Conservation (phyloP, 2,113 vertebrate species). For the Erinaceus europaeus region DNA sequence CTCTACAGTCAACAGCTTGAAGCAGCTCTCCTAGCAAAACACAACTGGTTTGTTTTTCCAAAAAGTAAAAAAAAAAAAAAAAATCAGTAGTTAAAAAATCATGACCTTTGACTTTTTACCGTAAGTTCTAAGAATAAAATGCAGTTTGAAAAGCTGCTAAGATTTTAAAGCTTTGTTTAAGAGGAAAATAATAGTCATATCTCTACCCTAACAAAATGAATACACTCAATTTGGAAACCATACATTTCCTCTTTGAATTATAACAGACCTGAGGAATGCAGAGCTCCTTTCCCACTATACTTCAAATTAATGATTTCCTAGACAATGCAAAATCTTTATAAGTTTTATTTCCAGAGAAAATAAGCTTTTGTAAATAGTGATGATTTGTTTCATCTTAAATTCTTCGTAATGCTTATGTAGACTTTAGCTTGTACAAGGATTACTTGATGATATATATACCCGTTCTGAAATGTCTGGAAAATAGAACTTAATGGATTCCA, state of each 20-base stretch:
- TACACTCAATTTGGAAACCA: conserved; percentile 50
- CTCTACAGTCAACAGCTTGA: conserved; percentile 70
- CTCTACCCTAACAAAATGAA: conserved; percentile 52
- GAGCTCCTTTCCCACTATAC: neutral
- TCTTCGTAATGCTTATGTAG: conserved; percentile 14
- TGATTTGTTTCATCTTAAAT: neutral
- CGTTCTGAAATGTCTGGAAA: neutral
- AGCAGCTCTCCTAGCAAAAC: conserved; percentile 72
- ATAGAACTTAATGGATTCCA: neutral
- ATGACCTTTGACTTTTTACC: conserved; percentile 75
- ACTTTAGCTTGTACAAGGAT: conserved; percentile 6
- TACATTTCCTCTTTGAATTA: conserved; percentile 41
- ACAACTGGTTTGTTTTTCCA: conserved; percentile 75
- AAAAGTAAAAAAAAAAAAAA: conserved; percentile 74
- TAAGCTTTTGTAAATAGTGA: conserved; percentile 72
- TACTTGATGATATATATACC: conserved; percentile 1
- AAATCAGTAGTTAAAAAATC: conserved; percentile 80
- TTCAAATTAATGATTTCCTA: conserved; percentile 46
- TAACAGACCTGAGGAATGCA: conserved; percentile 38
- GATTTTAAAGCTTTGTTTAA: conserved; percentile 70
- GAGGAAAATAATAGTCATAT: conserved; percentile 68
- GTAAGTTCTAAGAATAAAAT: conserved; percentile 72
- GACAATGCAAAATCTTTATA: conserved; percentile 50
- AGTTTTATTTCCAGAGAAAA: conserved; percentile 54
- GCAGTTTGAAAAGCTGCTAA: conserved; percentile 67